Evolutionary conservation across 1,140 invertebrate species (phyloP), one percentile per base, ranked within the genome.

Genomic region (Anastrepha obliqua): DNA sequence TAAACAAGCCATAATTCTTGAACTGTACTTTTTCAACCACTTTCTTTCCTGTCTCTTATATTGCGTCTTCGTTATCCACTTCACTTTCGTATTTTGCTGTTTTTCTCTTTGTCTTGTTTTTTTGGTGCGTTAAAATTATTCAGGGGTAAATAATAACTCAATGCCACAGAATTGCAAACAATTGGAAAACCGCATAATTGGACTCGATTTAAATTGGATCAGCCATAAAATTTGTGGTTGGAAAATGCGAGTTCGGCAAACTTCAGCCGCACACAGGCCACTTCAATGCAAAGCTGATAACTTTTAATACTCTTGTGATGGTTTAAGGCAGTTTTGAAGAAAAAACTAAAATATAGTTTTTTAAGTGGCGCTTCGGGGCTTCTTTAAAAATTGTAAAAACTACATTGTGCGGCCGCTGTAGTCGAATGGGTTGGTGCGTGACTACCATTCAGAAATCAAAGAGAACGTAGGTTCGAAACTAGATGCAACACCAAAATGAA

Each of bases 1-100:
- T 81, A 81, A 81, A 81, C 74, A 81, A 55, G 74, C 74, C 29
- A 81, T 81, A 81, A 81, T 81, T 81, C 74, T 81, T 58, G 47
- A 55, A 55, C 51, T 81, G 3, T 81, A 55, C 74, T 81, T 81
- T 55, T 55, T 55, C 74, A 81, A 51, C n/a, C 74, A 81, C 74
- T 81, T 81, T 81, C 47, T 81, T 81, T 55, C 42, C 9, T 81
- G 47, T 42, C 11, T 55, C 51, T 47, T 74, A 47, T 39, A 20
- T 44, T 74, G 6, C 44, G 47, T 17, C 44, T 47, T 74, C 29
- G 13, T 15, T 17, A 44, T 74, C 70, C 44, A 74, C 17, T 74
- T 47, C 47, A 74, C 29, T n/a, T 74, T 47, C 42, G 42, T 81
- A 20, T 81, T 9, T 8, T 20, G 47, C 17, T 42, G 1, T 74